Conservation (phyloP, 1,140 invertebrate genomes). For the Macrobrachium nipponense region DNA sequence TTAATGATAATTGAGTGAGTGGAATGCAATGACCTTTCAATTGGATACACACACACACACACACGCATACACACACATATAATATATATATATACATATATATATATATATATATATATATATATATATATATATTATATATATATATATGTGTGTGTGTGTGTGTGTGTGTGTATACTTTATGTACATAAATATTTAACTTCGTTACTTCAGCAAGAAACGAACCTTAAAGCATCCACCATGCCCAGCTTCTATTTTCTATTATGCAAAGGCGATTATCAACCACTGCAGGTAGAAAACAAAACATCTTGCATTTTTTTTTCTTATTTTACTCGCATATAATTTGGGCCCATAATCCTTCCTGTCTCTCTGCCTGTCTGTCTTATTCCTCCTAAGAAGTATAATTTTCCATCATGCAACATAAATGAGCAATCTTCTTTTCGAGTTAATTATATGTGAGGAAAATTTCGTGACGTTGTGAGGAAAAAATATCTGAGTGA, state of each 20-base stretch:
- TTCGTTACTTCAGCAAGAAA: too few species aligned
- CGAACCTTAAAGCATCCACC: background rate
- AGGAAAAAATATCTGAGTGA: too few species aligned
- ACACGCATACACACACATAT: background rate
- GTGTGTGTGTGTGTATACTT: background rate
- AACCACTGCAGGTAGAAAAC: background rate
- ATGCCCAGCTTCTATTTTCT: background rate
- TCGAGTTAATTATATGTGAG: too few species aligned
- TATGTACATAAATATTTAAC: background rate
- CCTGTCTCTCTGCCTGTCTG: too few species aligned
- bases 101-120: constrained; percentile 20
- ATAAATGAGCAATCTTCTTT: too few species aligned
- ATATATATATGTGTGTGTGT: background rate
- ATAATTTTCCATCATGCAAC: too few species aligned
- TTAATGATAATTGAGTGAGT: too few species aligned
- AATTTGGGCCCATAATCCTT: too few species aligned
- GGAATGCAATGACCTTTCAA: background rate
- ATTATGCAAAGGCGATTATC: background rate
- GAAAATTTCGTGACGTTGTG: too few species aligned
- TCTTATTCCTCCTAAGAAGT: too few species aligned
- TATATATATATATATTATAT: background rate
- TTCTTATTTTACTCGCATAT: too few species aligned
- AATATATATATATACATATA: background rate
- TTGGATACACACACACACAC: background rate
- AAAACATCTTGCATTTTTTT: too few species aligned